Evolutionary conservation across 1,140 invertebrate genomes (phyloP), one percentile per base, ranked within the genome.

Genomic region (Neodiprion virginianus): DNA sequence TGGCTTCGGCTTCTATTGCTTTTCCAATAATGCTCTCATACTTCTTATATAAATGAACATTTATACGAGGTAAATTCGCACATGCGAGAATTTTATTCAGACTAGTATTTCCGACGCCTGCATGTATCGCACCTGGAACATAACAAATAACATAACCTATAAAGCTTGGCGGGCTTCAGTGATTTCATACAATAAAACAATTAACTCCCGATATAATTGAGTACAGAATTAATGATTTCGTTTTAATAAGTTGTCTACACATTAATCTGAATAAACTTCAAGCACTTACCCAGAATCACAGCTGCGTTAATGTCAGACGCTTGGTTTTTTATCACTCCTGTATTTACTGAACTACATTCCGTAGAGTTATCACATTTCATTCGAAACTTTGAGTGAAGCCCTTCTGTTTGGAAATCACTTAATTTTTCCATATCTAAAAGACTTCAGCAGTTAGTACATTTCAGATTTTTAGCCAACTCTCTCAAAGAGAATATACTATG

Each of bases 381-480:
- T 14, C 17, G 8, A 73, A 67, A 67, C 48, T 67, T 73, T 67
- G 47, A 67, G 48, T 72, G 71, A 10, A 72, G 49, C 11, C 71
- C 49, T 72, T 72, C 50, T 21, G 49, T 72, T 72, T 72, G 3
- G 23, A 72, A 72, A 23, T 72, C 21, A 61, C 49, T 1, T 14
- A 53, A 23, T 72, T 61, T 72, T 72, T 72, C 71, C 50, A 72
- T 61, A 72, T 72, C 71, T 9, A 72, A 61, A 61, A 72, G 71
- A 12, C 71, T 72, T 7, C 14, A 9, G 50, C 48, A 72, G 71
- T 49, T 65, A 9, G 12, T 49, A 23, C 70, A 72, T 66, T 66
- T 72, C 14, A 40, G 28, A 72, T 28, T 67, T 72, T 72, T 72
- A 5, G 23, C 72, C 14, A 72, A 66, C 23, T 23, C 53, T 72